Evolutionary conservation across 2,888 invertebrate species (phyloP).

Genomic region (Limnephilus lunatus): DNA sequence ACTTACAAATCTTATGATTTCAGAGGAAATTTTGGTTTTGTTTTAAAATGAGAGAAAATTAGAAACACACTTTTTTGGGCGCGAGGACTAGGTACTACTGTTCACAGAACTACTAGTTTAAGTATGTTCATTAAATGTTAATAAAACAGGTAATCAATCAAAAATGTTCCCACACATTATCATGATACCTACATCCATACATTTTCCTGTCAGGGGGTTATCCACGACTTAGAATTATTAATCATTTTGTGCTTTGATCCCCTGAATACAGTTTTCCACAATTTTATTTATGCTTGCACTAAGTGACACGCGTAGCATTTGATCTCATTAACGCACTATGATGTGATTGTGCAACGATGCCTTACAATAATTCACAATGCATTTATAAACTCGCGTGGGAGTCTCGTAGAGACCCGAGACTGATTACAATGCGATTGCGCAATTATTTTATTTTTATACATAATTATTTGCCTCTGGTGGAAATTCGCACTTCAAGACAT

Average conservation of each 20-base stretch:
- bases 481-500: no score
- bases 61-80: no score
- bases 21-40: no score
- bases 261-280: not conserved
- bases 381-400: not conserved
- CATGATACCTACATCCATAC: no score
- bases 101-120: no score
- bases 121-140: no score
- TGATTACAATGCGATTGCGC: not conserved
- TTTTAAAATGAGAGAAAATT: no score
- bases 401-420: not conserved
- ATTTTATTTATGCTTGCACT: not conserved
- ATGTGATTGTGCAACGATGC: not conserved
- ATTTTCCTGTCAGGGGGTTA: not conserved
- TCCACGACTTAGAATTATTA: not conserved
- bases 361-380: not conserved
- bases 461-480: not conserved
- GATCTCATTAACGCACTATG: not conserved
- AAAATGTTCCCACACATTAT: no score
- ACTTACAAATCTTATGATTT: no score
- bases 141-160: no score
- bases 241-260: not conserved
- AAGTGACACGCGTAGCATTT: not conserved
- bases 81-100: no score
- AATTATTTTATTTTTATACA: not conserved